Percentiles rank a stretch among this genome's conserved stretches.
Conservation (phyloP, 92 coral and sea anemone genomes). For the Porites rus region DNA sequence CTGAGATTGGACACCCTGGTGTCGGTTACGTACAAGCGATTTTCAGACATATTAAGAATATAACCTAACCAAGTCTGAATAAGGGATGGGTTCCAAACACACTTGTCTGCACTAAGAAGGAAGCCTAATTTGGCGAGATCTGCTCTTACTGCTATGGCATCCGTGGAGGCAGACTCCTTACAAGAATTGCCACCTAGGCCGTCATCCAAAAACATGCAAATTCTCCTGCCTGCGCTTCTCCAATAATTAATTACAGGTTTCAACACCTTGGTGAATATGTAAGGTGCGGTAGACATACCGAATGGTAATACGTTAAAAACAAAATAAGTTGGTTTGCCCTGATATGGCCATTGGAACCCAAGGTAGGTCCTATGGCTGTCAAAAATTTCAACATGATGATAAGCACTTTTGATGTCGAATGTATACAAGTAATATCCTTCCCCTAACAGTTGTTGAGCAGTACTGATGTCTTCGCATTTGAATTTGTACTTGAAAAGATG, state of each 20-base stretch:
- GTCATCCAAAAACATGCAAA: no score
- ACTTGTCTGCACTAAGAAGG: constrained; percentile 18
- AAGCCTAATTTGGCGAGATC: constrained; percentile 19
- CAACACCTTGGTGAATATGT: constrained; percentile 1
- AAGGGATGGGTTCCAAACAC: constrained; percentile 26
- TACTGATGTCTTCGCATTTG: constrained; percentile 14
- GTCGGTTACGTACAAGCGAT: constrained; percentile 15
- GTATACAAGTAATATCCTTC: constrained; percentile 5
- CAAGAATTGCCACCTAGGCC: neutral
- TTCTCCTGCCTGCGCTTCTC: neutral
- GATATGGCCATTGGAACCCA: no score
- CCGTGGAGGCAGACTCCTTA: neutral
- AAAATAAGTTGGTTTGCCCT: neutral
- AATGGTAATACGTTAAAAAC: constrained; percentile 8
- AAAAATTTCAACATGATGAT: constrained; percentile 11
- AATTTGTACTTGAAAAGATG: constrained; percentile 36
- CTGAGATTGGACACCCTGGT: no score
- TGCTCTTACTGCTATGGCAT: neutral
- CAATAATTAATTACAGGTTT: no score
- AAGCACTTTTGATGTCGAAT: constrained; percentile 24
- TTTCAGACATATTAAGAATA: constrained; percentile 37
- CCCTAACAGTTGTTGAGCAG: constrained; percentile 1
- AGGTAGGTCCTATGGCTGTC: no score
- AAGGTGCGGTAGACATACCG: neutral
- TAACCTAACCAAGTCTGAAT: constrained; percentile 49